Base-by-base conservation (phyloP, 2,888 invertebrate genomes). In the Cyaniris semiargus region DNA sequence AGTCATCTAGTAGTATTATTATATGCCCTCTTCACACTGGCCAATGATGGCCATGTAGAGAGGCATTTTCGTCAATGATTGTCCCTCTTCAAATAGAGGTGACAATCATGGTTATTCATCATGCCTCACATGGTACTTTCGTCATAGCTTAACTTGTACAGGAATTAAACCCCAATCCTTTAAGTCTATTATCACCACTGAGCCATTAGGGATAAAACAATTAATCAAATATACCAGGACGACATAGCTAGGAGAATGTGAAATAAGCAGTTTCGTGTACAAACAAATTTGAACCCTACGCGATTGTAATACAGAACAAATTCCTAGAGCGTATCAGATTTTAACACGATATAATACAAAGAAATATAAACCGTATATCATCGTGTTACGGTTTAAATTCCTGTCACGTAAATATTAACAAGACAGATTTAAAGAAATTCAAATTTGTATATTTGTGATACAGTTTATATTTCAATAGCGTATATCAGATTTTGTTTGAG, bases 211-310 rank as follows among this genome's bases (percentile, higher is more conserved):
- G 23, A 23, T 60, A 60, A 60, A 23, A 23, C 23, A 10, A 60
- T 27, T 23, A 60, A 60, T 58, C 58, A 58, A 58, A 58, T 56
- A n/a, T 56, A 58, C 21, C 58, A 58, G 58, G 21, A 23, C 60
- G 13, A n/a, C 60, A 27, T 60, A 60, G 60, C 58, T 58, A 21
- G 3, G 58, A 58, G 21, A 60, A 23, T 60, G 23, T 60, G 23
- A 60, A 60, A 13, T 60, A 60, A 60, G 23, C 23, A 23, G 10
- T 60, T 60, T 60, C 23, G 23, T 23, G 23, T 8, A 21, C 60
- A 60, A 3, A 4, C 13, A 23, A 60, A 60, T 60, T 60, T 60
- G 13, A 60, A 60, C 23, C 60, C 3, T 60, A 60, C 13, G 4
- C 5, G 4, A 27, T 60, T 60, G 23, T 13, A 23, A 23, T 27